phyloP scores from a whole-genome alignment of 2,888 invertebrate genomes.

The Xiphydria camelus region DNA sequence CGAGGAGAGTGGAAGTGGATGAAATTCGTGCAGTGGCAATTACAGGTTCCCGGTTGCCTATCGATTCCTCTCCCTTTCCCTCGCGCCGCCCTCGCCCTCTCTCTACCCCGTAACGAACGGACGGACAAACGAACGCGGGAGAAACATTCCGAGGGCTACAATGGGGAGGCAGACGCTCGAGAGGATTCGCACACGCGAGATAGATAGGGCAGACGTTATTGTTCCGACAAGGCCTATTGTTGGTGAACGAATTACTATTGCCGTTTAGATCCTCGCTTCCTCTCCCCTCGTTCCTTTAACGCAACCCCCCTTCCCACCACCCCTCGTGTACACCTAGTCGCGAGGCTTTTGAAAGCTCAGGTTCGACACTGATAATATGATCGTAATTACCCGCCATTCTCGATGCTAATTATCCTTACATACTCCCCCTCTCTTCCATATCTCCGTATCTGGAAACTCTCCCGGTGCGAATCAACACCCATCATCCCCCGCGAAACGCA shows the following conservation, averaged over 20 bases:
- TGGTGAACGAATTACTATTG: conserved; percentile 46
- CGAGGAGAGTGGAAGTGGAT: too few species aligned
- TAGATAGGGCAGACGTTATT: conserved; percentile 31
- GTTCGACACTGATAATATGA: conserved; percentile 11
- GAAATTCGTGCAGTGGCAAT: conserved; percentile 23
- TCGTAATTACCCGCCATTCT: not conserved
- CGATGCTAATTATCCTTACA: too few species aligned
- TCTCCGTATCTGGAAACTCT: too few species aligned
- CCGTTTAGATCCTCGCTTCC: conserved; percentile 32
- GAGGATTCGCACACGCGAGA: too few species aligned
- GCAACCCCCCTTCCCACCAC: conserved; percentile 1
- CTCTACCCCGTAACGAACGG: conserved; percentile 19
- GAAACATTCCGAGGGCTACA: conserved; percentile 13
- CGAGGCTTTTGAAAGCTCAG: conserved; percentile 2
- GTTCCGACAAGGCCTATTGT: conserved; percentile 38
- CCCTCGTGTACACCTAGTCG: conserved; percentile 3
- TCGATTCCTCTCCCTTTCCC: conserved; percentile 2
- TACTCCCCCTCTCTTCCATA: too few species aligned
- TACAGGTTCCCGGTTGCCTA: conserved; percentile 17
- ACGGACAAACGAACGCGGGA: conserved; percentile 28
- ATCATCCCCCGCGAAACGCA: too few species aligned
- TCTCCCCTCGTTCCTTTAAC: conserved; percentile 17
- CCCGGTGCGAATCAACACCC: too few species aligned
- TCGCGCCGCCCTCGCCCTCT: conserved; percentile 7
- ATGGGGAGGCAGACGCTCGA: conserved; percentile 15